These are phyloP conservation scores for Riparia riparia DNA, from an alignment of 2,113 vertebrate species.

Conservation along the genomic window DNA sequence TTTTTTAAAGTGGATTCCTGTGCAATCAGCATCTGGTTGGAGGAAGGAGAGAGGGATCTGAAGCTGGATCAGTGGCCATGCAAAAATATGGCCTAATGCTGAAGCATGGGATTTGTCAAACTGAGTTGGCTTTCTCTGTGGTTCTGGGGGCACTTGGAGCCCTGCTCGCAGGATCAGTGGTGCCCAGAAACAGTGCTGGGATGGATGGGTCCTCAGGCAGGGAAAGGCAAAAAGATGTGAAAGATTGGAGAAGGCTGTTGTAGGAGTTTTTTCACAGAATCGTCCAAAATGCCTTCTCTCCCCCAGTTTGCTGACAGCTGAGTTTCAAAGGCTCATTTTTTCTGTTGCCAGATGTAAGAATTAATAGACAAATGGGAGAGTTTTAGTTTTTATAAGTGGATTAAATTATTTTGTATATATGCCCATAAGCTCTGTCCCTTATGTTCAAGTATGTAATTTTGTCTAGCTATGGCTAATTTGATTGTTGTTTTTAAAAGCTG, in stretches of 20 bases:
- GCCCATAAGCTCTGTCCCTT: neutral
- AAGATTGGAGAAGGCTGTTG: neutral
- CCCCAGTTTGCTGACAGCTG: neutral
- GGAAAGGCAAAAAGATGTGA: neutral
- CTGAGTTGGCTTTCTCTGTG: neutral
- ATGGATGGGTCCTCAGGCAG: conserved; percentile 9
- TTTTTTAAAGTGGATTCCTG: neutral
- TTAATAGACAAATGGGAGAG: neutral
- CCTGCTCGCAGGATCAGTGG: neutral
- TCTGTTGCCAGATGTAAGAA: neutral
- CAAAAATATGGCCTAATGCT: neutral
- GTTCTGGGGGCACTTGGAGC: neutral
- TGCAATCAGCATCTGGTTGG: neutral
- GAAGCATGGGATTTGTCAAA: neutral
- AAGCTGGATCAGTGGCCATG: neutral
- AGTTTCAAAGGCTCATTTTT: neutral
- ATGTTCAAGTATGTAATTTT: conserved; percentile 28
- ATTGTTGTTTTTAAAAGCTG: conserved; percentile 13
- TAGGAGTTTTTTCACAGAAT: neutral
- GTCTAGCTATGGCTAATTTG: neutral
- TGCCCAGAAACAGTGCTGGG: neutral
- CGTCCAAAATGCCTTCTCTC: neutral
- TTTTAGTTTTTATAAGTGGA: conserved; percentile 34
- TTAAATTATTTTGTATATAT: conserved; percentile 30
- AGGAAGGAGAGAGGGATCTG: neutral